These are phyloP conservation scores for Henricia sp. DNA, from an alignment of 53 echinoderm and acorn worm species.

Conservation along the genomic window DNA sequence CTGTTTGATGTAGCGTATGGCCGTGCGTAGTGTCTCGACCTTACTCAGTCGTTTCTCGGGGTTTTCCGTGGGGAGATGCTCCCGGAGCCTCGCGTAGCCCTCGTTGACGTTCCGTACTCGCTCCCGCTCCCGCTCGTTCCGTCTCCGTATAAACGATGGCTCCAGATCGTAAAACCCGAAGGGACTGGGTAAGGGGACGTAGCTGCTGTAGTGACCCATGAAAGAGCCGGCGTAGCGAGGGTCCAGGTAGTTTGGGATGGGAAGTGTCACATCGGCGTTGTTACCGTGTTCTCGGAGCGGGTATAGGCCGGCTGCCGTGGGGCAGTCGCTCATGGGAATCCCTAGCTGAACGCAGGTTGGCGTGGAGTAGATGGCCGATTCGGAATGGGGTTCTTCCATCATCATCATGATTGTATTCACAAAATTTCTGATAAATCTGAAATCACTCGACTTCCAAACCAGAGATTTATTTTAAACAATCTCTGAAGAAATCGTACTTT, in stretches of 20 bases:
- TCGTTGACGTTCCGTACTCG: slow-evolving; percentile 97
- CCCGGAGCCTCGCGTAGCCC: slow-evolving; percentile 92
- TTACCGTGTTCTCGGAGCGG: slow-evolving; percentile 83
- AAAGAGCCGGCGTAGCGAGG: slow-evolving; percentile 89
- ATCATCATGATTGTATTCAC: no score
- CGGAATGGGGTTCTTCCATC: slow-evolving; percentile 68
- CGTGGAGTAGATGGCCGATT: slow-evolving; percentile 94
- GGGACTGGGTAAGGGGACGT: slow-evolving; percentile 93
- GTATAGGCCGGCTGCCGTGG: slow-evolving; percentile 76
- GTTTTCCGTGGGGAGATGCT: slow-evolving; percentile 92
- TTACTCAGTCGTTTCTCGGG: slow-evolving; percentile 97
- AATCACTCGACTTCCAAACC: no score
- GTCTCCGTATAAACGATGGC: slow-evolving; percentile 94
- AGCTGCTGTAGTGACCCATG: slow-evolving; percentile 94
- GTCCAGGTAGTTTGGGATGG: slow-evolving; percentile 87
- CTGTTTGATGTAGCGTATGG: slow-evolving; percentile 95
- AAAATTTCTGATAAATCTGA: no score
- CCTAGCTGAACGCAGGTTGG: slow-evolving; percentile 98
- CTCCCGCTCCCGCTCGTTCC: slow-evolving; percentile 97
- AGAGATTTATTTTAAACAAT: no score
- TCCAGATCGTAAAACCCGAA: slow-evolving; percentile 98
- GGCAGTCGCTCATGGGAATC: slow-evolving; percentile 95
- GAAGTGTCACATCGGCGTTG: slow-evolving; percentile 63
- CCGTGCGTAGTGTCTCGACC: slow-evolving; percentile 90
- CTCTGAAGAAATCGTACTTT: no score